Percentiles rank a stretch among this genome's conserved stretches.
These are phyloP conservation scores for Spondyliosoma cantharus DNA, from an alignment of 2,797 vertebrate genomes.

Conservation along the genomic window DNA sequence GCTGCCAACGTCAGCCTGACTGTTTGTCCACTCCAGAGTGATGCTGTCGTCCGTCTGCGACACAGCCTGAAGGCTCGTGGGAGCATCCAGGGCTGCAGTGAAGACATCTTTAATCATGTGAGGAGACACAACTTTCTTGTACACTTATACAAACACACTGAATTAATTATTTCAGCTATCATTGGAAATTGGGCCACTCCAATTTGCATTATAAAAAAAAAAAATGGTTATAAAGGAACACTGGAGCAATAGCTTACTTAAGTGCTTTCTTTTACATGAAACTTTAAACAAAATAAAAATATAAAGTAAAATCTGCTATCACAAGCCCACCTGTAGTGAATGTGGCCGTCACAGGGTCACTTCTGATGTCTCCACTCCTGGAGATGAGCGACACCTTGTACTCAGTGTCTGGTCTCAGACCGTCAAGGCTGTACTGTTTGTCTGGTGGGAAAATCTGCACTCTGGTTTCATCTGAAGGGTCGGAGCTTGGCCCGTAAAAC, in stretches of 20 bases:
- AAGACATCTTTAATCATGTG: neutral
- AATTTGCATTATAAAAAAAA: no score
- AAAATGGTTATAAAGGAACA: no score
- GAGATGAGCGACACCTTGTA: conserved; percentile 90
- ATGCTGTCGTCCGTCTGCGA: conserved; percentile 91
- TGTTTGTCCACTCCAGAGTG: conserved; percentile 93
- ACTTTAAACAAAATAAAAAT: neutral
- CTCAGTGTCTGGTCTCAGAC: conserved; percentile 90
- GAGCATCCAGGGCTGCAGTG: conserved; percentile 89
- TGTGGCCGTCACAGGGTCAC: conserved; percentile 83
- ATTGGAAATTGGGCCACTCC: neutral
- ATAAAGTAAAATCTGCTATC: neutral
- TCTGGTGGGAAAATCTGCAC: conserved; percentile 86
- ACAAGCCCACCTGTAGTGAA: conserved; percentile 89
- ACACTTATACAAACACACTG: neutral
- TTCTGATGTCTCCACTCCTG: conserved; percentile 82
- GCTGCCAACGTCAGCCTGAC: conserved; percentile 82
- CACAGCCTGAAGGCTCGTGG: conserved; percentile 84
- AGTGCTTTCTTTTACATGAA: no score
- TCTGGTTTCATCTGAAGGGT: conserved; percentile 82
- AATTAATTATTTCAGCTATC: neutral
- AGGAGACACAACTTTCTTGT: neutral
- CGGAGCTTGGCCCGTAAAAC: conserved; percentile 80
- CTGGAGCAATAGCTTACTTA: no score
- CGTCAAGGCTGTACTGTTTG: conserved; percentile 88